Percentiles rank a stretch among this genome's conserved stretches.
Conservation (phyloP, 2,113 vertebrate species). For the Odontesthes bonariensis region DNA sequence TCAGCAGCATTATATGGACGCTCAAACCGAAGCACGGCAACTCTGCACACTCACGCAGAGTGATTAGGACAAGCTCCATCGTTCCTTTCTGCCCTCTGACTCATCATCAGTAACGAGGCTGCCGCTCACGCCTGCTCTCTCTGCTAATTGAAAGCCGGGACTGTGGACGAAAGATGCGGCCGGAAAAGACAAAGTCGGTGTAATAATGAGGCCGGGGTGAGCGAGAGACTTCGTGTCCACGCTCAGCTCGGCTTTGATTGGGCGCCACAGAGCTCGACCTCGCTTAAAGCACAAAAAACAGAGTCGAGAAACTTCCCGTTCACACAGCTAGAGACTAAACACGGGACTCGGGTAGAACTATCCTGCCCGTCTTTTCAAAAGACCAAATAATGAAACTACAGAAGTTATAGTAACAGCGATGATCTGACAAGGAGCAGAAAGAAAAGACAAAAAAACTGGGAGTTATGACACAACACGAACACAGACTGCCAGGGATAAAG, state of each 20-base stretch:
- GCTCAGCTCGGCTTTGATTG: no score
- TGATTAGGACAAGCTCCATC: conserved; percentile 40
- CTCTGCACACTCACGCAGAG: neutral
- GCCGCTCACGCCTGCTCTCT: conserved; percentile 14
- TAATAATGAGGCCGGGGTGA: conserved; percentile 38
- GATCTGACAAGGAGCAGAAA: no score
- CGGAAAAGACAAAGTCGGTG: conserved; percentile 21
- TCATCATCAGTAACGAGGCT: conserved; percentile 45
- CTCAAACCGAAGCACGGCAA: conserved; percentile 4
- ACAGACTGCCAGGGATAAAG: no score
- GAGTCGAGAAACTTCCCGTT: neutral
- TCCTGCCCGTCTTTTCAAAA: no score
- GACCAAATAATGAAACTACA: no score
- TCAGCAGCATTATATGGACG: neutral
- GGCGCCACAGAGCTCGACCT: conserved; percentile 5
- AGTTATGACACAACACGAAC: no score
- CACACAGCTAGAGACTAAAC: neutral
- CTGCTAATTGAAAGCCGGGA: conserved; percentile 28
- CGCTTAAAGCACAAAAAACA: neutral
- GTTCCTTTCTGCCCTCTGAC: conserved; percentile 38
- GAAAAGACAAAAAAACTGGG: no score
- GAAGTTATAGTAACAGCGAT: no score
- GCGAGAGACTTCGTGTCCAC: conserved; percentile 2
- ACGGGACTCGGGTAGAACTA: neutral
- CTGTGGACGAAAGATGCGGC: conserved; percentile 33